These are phyloP conservation scores for Dromiciops gliroides DNA, from an alignment of 2,113 vertebrate genomes.

Conservation along the genomic window DNA sequence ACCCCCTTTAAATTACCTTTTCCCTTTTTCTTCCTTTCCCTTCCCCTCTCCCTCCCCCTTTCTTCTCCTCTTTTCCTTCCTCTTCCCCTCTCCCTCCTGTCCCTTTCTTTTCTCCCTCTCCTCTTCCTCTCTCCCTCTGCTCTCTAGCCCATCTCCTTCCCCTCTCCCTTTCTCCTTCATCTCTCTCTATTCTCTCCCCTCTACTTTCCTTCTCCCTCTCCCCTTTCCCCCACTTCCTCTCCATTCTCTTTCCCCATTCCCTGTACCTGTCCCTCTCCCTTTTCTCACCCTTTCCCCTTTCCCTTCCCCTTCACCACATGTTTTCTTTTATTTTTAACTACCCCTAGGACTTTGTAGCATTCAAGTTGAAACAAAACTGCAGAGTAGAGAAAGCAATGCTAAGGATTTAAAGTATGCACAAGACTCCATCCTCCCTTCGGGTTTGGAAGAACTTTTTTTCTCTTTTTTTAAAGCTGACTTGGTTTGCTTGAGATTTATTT, in stretches of 20 bases:
- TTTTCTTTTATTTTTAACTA: background rate
- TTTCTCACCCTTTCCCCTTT: too few species aligned
- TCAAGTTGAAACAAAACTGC: background rate
- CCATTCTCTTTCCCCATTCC: too few species aligned
- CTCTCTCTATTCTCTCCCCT: too few species aligned
- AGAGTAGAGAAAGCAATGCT: background rate
- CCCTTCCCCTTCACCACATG: background rate
- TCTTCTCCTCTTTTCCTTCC: too few species aligned
- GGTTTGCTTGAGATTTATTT: background rate
- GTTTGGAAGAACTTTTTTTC: background rate
- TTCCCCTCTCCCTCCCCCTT: background rate
- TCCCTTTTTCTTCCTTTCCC: background rate
- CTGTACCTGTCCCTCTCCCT: background rate
- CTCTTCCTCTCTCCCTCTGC: too few species aligned
- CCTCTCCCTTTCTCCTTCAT: too few species aligned
- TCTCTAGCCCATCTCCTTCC: too few species aligned
- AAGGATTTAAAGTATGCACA: background rate
- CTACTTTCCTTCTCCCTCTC: too few species aligned
- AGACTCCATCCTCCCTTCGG: background rate
- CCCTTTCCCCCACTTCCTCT: too few species aligned
- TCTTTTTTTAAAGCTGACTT: accelerated
- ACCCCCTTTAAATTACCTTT: too few species aligned
- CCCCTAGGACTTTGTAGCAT: background rate
- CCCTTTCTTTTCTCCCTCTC: too few species aligned
- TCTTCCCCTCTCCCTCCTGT: too few species aligned